These are phyloP conservation scores for Ectropis grisescens DNA, from an alignment of 1,140 invertebrate species.

Conservation along the genomic window DNA sequence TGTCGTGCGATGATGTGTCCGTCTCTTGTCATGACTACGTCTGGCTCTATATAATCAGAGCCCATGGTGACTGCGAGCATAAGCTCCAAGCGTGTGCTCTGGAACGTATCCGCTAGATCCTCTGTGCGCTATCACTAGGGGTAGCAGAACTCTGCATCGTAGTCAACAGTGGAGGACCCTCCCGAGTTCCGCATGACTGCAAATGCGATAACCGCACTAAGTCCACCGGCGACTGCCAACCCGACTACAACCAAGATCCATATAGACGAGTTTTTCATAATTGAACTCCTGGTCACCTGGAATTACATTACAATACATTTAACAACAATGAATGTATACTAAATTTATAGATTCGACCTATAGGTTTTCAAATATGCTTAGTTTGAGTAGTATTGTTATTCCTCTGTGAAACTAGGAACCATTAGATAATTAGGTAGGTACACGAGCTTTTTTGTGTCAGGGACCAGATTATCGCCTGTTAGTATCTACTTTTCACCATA, in stretches of 20 bases:
- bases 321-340: too few species aligned
- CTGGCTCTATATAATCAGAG: conserved; percentile 56
- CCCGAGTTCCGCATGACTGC: conserved; percentile 1
- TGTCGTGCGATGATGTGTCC: conserved; percentile 46
- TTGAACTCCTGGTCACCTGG: too few species aligned
- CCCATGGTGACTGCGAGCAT: conserved; percentile 51
- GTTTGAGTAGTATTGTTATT: too few species aligned
- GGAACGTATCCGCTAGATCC: conserved; percentile 56
- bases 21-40: conserved; percentile 54
- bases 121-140: conserved; percentile 49
- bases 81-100: conserved; percentile 52
- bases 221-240: conserved; percentile 2
- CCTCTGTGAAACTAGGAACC: too few species aligned
- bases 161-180: not conserved
- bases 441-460: too few species aligned
- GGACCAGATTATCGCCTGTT: too few species aligned
- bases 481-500: too few species aligned
- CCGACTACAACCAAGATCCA: not conserved
- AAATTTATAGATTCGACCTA: too few species aligned
- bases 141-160: conserved; percentile 25
- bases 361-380: too few species aligned
- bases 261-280: too few species aligned
- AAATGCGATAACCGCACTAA: conserved; percentile 4
- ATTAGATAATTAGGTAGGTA: too few species aligned
- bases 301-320: too few species aligned